Conservation (phyloP, 2,113 vertebrate genomes). For the Brachyhypopomus occidentalis region DNA sequence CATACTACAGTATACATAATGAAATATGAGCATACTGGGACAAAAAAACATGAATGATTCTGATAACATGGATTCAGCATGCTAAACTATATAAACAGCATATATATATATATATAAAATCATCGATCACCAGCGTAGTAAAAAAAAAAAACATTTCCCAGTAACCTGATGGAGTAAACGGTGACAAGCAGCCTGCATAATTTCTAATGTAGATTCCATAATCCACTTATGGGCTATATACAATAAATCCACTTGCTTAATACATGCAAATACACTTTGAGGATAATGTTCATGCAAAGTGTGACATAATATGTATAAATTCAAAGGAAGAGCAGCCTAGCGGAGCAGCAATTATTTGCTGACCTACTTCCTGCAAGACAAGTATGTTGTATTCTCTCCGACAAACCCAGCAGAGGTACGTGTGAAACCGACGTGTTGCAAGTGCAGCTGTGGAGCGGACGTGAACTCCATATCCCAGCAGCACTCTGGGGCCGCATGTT, state of each 20-base stretch:
- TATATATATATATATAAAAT: too few species aligned
- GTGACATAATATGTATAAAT: not conserved
- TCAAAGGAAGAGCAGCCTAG: not conserved
- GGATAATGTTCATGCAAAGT: not conserved
- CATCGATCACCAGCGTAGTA: too few species aligned
- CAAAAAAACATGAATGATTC: too few species aligned
- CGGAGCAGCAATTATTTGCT: not conserved
- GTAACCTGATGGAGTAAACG: not conserved
- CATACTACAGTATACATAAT: too few species aligned
- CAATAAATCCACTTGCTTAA: not conserved
- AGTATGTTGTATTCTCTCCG: not conserved
- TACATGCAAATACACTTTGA: not conserved
- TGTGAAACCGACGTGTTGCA: not conserved
- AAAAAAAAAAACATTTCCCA: too few species aligned
- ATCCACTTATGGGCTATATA: too few species aligned
- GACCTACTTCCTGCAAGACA: not conserved
- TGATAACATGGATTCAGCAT: too few species aligned
- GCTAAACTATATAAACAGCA: too few species aligned
- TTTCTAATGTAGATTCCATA: not conserved
- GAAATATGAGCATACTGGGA: too few species aligned
- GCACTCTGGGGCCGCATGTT: constrained; percentile 28
- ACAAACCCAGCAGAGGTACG: not conserved
- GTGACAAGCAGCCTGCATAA: not conserved
- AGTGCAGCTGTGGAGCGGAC: too few species aligned
- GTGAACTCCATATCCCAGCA: not conserved